Evolutionary conservation across 2,797 vertebrate genomes (phyloP).

Genomic region (Cichlasoma orientale): DNA sequence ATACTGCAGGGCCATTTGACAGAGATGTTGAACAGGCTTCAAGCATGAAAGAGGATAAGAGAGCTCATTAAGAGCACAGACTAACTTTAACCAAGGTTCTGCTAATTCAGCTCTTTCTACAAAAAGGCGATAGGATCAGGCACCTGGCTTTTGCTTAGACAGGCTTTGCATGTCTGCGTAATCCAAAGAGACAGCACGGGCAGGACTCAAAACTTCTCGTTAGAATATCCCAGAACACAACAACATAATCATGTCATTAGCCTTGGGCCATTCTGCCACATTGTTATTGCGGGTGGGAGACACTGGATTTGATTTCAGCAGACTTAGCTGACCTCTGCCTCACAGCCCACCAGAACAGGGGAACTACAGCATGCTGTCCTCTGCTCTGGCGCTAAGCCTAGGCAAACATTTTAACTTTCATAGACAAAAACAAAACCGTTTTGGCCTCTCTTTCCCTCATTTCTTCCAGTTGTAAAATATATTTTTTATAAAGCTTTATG

Average conservation of each 20-base stretch:
- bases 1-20: conserved; percentile 53
- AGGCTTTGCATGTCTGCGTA: conserved; percentile 60
- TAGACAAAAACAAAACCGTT: conserved; percentile 74
- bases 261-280: conserved; percentile 60
- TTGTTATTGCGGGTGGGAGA: conserved; percentile 69
- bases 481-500: conserved; percentile 37
- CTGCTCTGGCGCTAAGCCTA: conserved; percentile 65
- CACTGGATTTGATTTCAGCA: conserved; percentile 71
- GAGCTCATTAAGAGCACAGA: conserved; percentile 46
- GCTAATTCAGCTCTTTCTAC: conserved; percentile 67
- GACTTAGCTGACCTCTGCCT: conserved; percentile 69
- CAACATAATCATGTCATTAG: conserved; percentile 68
- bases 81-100: conserved; percentile 42
- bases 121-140: conserved; percentile 59
- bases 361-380: conserved; percentile 61
- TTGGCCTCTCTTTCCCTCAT: conserved; percentile 39
- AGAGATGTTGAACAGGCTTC: conserved; percentile 60
- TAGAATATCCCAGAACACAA: conserved; percentile 66
- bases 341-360: conserved; percentile 57
- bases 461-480: conserved; percentile 55
- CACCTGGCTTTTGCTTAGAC: conserved; percentile 68
- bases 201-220: conserved; percentile 49
- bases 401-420: conserved; percentile 74
- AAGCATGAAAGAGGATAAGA: conserved; percentile 62
- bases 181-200: conserved; percentile 58